A percentile compares a stretch with the other conserved stretches of the same genome.
Evolutionary conservation across 1,140 invertebrate genomes (phyloP).

Genomic region (Galleria mellonella): DNA sequence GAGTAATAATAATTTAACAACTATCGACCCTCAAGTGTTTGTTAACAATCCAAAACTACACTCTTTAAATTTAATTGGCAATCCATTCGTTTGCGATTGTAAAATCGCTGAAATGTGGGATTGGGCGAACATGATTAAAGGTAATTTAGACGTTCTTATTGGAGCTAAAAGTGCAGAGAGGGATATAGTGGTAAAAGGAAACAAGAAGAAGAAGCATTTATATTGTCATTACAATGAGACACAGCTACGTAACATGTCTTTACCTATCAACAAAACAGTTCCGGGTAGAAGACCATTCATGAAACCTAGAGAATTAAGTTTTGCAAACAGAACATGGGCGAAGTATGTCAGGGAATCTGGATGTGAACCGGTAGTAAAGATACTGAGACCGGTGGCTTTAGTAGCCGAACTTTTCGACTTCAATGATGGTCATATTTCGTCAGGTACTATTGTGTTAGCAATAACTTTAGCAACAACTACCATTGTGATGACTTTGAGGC

Average conservation of each 20-base stretch:
- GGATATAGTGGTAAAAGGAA: conserved; percentile 74
- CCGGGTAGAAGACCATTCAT: conserved; percentile 74
- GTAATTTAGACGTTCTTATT: conserved; percentile 78
- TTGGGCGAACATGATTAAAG: conserved; percentile 80
- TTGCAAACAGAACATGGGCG: conserved; percentile 80
- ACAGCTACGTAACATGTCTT: conserved; percentile 70
- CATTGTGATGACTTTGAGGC: conserved; percentile 45
- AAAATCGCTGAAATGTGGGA: conserved; percentile 82
- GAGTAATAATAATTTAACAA: conserved; percentile 78
- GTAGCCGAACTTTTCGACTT: conserved; percentile 31
- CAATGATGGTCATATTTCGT: conserved; percentile 18
- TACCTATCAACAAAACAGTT: conserved; percentile 67
- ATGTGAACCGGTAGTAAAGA: conserved; percentile 75
- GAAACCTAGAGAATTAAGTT: conserved; percentile 74
- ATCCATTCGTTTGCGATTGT: conserved; percentile 83
- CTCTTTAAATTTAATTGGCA: conserved; percentile 78
- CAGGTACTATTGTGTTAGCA: conserved; percentile 27
- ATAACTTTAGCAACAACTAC: conserved; percentile 36
- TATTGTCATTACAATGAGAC: conserved; percentile 79
- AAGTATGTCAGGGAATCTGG: conserved; percentile 82
- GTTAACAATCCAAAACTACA: conserved; percentile 75
- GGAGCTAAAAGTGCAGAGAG: conserved; percentile 78
- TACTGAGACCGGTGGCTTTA: conserved; percentile 57
- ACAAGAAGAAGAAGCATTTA: conserved; percentile 79
- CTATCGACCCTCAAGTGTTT: conserved; percentile 75